Percentiles rank a stretch among this genome's conserved stretches.
These are phyloP conservation scores for Lutraria lutraria DNA, from an alignment of 2,888 invertebrate genomes.

Conservation along the genomic window DNA sequence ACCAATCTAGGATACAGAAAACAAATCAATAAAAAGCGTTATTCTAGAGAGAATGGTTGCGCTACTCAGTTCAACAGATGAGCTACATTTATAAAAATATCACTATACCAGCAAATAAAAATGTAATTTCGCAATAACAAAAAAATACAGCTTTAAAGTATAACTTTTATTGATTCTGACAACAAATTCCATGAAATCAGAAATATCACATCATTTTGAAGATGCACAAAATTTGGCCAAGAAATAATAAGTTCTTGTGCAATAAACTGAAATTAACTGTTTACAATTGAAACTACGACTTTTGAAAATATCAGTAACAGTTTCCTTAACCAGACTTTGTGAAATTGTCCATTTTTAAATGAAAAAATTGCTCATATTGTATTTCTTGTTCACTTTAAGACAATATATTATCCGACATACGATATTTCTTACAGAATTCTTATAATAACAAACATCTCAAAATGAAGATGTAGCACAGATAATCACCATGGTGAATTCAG, in stretches of 20 bases:
- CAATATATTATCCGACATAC: not conserved
- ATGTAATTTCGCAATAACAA: not conserved
- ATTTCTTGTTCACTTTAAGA: not conserved
- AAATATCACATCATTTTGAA: not conserved
- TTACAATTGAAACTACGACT: no score
- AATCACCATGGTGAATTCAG: not conserved
- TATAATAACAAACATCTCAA: not conserved
- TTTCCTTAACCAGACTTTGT: no score
- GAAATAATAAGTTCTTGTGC: not conserved
- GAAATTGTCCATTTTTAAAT: no score
- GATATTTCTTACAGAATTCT: not conserved
- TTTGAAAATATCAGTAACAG: no score
- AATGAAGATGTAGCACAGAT: not conserved
- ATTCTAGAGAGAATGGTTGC: not conserved
- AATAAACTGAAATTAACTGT: not conserved
- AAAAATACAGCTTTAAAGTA: conserved; percentile 2
- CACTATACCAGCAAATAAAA: conserved; percentile 13
- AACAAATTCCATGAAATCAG: not conserved
- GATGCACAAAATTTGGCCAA: not conserved
- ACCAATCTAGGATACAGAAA: not conserved
- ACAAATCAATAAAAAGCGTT: not conserved
- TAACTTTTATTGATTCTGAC: conserved; percentile 16
- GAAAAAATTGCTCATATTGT: no score
- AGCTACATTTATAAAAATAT: conserved; percentile 22
- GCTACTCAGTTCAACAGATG: not conserved